These are phyloP conservation scores for Lanistes nyassanus DNA, from an alignment of 1,140 invertebrate species.

Conservation along the genomic window DNA sequence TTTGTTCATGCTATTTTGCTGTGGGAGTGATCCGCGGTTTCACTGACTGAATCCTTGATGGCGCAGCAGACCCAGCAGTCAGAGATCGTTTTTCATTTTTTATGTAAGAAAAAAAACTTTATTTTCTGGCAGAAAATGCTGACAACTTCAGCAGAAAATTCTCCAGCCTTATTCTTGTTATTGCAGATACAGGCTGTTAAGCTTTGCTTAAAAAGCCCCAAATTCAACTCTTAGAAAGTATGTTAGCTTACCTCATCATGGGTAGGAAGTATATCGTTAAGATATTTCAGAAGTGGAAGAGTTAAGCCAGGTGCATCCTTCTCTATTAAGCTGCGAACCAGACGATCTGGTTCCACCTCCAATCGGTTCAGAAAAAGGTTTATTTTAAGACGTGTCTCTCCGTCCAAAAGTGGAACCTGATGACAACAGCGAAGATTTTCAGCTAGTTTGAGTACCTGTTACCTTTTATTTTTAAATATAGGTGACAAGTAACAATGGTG, in stretches of 20 bases:
- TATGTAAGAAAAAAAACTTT: too few relatives aligned
- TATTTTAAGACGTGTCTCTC: conserved; percentile 38
- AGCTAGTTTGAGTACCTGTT: too few relatives aligned
- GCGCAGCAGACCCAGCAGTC: too few relatives aligned
- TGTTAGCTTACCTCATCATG: conserved; percentile 40
- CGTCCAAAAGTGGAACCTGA: conserved; percentile 41
- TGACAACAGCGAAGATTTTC: background rate
- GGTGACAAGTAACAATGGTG: background rate
- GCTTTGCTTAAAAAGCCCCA: too few relatives aligned
- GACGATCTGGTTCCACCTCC: conserved; percentile 47
- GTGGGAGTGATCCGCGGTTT: too few relatives aligned
- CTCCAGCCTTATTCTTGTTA: too few relatives aligned
- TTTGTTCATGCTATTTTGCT: too few relatives aligned
- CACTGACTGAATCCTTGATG: too few relatives aligned
- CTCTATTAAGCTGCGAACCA: conserved; percentile 41
- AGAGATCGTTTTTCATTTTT: too few relatives aligned
- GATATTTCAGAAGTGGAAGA: conserved; percentile 40
- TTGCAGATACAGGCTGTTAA: too few relatives aligned
- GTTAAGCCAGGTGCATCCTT: conserved; percentile 31
- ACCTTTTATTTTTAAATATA: background rate
- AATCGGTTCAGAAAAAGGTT: conserved; percentile 53
- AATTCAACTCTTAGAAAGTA: background rate
- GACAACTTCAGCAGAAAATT: too few relatives aligned
- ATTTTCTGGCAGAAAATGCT: too few relatives aligned
- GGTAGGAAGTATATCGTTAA: conserved; percentile 45